A percentile compares a stretch with the other conserved stretches of the same genome.
These are phyloP conservation scores for Brenthis hecate DNA, from an alignment of 2,888 invertebrate species.

Conservation along the genomic window DNA sequence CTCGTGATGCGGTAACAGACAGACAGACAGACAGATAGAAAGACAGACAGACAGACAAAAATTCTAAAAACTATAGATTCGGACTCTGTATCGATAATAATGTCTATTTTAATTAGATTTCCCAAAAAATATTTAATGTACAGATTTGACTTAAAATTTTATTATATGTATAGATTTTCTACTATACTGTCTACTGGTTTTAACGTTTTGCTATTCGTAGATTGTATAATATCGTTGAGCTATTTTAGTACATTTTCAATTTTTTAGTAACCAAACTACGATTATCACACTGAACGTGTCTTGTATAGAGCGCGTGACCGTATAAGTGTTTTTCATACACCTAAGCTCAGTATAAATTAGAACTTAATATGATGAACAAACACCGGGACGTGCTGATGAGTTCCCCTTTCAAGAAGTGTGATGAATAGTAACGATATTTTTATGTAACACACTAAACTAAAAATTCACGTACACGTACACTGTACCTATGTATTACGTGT, in stretches of 20 bases:
- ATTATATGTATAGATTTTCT: no score
- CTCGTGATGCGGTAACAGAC: no score
- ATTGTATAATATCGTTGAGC: neutral
- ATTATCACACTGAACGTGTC: slow-evolving; percentile 6
- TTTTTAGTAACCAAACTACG: no score
- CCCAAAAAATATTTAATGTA: no score
- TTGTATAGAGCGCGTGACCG: slow-evolving; percentile 16
- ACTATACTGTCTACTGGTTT: neutral
- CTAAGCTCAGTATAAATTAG: slow-evolving; percentile 20
- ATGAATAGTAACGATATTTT: slow-evolving; percentile 11
- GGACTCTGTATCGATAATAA: no score
- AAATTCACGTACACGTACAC: neutral
- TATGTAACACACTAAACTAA: neutral
- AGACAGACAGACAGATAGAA: no score
- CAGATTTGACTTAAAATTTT: no score
- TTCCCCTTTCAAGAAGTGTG: slow-evolving; percentile 14
- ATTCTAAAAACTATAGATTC: no score
- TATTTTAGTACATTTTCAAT: no score
- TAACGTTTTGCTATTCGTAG: neutral
- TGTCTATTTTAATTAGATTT: no score
- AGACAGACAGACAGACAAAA: no score
- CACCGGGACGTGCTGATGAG: slow-evolving; percentile 25
- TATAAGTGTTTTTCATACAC: slow-evolving; percentile 16
- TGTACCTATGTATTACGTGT: no score
- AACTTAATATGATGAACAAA: slow-evolving; percentile 26